Evolutionary conservation across 2,888 invertebrate species (phyloP).

Genomic region (Drosophila peninsularis): DNA sequence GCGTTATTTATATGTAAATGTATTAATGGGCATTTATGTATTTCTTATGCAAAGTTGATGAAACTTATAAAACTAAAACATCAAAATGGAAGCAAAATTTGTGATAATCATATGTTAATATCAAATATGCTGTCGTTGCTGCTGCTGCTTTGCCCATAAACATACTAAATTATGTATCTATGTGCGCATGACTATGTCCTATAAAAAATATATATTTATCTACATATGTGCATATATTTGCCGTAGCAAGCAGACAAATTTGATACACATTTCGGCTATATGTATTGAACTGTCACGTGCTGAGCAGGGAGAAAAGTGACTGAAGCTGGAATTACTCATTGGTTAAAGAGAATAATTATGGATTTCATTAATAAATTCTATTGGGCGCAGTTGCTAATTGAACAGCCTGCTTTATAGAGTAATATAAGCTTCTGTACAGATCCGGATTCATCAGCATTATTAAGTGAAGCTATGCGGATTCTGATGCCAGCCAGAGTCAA

Average conservation of each 20-base stretch:
- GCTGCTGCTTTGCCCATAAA: constrained; percentile 57
- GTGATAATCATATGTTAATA: constrained; percentile 80
- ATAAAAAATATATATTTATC: constrained; percentile 23
- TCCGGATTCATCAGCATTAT: neutral
- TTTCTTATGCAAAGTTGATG: constrained; percentile 67
- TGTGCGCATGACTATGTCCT: constrained; percentile 34
- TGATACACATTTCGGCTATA: constrained; percentile 20
- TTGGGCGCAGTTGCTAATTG: neutral
- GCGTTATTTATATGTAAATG: constrained; percentile 70
- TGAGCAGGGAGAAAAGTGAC: neutral
- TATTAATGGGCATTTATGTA: constrained; percentile 70
- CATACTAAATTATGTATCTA: constrained; percentile 64
- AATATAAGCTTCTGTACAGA: no score
- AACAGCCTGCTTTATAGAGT: neutral
- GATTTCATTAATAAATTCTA: neutral
- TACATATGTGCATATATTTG: constrained; percentile 5
- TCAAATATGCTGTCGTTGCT: constrained; percentile 37
- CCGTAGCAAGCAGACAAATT: constrained; percentile 7
- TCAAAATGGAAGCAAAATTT: constrained; percentile 77
- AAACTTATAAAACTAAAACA: constrained; percentile 57
- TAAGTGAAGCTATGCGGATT: no score
- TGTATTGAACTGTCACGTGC: constrained; percentile 21
- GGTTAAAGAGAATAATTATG: neutral
- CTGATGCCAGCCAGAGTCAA: no score
- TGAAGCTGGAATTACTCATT: neutral